These are phyloP conservation scores for Ectropis grisescens DNA, from an alignment of 1,140 invertebrate species.

Conservation along the genomic window DNA sequence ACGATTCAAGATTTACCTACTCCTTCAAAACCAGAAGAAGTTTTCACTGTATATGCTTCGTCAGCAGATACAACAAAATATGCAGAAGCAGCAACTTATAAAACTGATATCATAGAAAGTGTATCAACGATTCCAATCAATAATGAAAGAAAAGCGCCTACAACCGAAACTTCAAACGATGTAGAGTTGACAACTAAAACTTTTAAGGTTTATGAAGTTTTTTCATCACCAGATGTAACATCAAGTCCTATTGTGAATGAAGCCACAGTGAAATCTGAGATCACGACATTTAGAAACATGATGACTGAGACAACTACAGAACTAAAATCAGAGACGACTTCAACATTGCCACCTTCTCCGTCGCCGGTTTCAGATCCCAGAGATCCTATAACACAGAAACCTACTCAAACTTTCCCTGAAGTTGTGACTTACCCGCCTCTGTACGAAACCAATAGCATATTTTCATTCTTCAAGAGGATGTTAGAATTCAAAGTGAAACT, in stretches of 20 bases:
- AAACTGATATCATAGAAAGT: conserved; percentile 43
- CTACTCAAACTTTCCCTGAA: conserved; percentile 30
- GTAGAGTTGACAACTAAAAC: conserved; percentile 43
- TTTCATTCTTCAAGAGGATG: conserved; percentile 54
- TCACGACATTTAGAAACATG: conserved; percentile 28
- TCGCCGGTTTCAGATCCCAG: conserved; percentile 22
- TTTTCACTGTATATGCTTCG: conserved; percentile 36
- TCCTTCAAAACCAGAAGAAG: conserved; percentile 23
- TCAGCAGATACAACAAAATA: conserved; percentile 26
- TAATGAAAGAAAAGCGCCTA: conserved; percentile 21
- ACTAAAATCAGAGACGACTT: conserved; percentile 36
- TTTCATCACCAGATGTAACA: conserved; percentile 19
- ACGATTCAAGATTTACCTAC: conserved; percentile 10
- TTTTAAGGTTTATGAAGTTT: conserved; percentile 54
- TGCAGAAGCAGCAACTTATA: conserved; percentile 13
- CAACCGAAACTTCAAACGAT: conserved; percentile 32
- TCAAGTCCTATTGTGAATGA: background rate
- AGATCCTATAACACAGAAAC: conserved; percentile 11
- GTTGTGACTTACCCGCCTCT: conserved; percentile 48
- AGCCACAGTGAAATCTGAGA: conserved; percentile 6
- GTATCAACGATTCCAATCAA: conserved; percentile 46
- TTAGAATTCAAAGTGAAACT: conserved; percentile 64
- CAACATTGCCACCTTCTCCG: conserved; percentile 30
- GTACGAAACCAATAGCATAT: conserved; percentile 38
- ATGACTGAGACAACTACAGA: conserved; percentile 54